Evolutionary conservation across 2,113 vertebrate species (phyloP), one percentile per base, ranked within the genome.

Genomic region (Eubucco bourcierii): DNA sequence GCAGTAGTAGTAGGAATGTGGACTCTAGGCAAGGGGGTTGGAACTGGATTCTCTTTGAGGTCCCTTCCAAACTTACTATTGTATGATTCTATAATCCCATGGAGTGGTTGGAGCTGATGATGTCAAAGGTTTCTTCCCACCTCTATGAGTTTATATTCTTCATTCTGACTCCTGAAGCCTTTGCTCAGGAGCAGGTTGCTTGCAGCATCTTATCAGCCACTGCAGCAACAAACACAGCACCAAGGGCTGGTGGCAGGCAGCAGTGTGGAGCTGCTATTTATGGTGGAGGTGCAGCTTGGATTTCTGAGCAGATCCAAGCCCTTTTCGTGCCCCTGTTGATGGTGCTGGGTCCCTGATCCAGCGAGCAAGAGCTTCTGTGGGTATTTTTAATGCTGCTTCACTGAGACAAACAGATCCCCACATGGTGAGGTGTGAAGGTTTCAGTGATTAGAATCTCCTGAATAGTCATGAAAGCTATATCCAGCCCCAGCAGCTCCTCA

Each of bases 381-480:
- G 9, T 80, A 80, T 84, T 90, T 95, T 92, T 87, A 74, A 84
- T 55, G n/a, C 56, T 7, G 14, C 23, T 77, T 87, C 61, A 6
- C 84, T 90, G 74, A 81, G 74, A 84, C 71, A 87, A 87, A 90
- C 87, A 60, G 56, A 53, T 33, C 70, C 41, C 75, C 89, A 68
- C 89, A 84, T 19, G 89, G 66, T 87, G 28, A 33, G 56, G 60
- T 70, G 75, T 55, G 89, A 74, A 87, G 19, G 52, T 90, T 87
- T 41, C 74, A 92, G 31, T 78, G 89, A 94, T 95, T 92, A 90
- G 83, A 90, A 90, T 73, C 92, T 94, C 63, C 83, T 94, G 90
- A 84, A 90, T 94, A 94, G 83, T 95, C 92, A 95, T 95, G 92
- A 90, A 92, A 78, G 72, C 71, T 92, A 87, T 78, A 87, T 87